Evolutionary conservation across 2,797 vertebrate species (phyloP), one percentile per base, ranked within the genome.

Genomic region (Alfaro cultratus): DNA sequence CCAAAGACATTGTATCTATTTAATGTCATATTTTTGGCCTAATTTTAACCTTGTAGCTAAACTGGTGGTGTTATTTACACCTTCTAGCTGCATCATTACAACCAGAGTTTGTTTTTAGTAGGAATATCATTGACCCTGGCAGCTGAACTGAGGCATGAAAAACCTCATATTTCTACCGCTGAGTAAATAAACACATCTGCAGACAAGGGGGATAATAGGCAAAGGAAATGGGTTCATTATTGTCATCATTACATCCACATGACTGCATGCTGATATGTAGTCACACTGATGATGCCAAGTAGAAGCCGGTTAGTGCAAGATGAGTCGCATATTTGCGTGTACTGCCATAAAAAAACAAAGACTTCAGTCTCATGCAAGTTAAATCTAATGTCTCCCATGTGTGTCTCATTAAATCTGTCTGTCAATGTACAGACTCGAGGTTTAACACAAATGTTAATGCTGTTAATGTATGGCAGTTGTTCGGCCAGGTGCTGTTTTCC

Each of bases 191-290:
- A 55, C 80, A 76, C 21, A 78, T 85, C 81, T 83, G 78, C 78
- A 83, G 87, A 76, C 73, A 73, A 80, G 55, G 62, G 15, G 74
- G 81, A 83, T 89, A 84, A 87, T 89, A 90, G n/a, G 18, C 3
- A 15, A 64, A 87, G 87, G 87, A 91, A 92, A 88, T 84, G 47
- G 79, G 81, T 80, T 88, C 47, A 91, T 92, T 91, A 89, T 90
- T 81, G 82, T 77, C 80, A 81, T 64, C 84, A 39, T 68, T 79
- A 13, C 45, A 73, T 71, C 75, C 74, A 39, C 4, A 75, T 76
- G 43, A 45, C 51, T 4, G n/a, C 29, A 84, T 57, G 43, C 34
- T 47, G n/a, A 36, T 0, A 70, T 64, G 53, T 73, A 23, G 51
- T 74, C 21, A 41, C 12, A 68, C n/a, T 49, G 23, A 60, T 10